Evolutionary conservation across 2,113 vertebrate species (phyloP).

Genomic region (Dromas ardeola): DNA sequence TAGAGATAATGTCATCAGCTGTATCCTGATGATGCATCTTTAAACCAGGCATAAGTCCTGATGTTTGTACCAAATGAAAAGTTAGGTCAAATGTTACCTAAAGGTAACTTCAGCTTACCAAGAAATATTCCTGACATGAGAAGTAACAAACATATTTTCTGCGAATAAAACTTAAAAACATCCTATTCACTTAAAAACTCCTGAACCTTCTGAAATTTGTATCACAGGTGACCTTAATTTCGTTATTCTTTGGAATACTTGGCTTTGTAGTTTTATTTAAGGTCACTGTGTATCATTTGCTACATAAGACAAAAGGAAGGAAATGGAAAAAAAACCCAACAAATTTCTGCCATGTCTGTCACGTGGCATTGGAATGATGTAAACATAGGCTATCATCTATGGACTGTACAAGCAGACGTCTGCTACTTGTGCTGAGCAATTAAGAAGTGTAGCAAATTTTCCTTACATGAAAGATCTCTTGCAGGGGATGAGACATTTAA

Average conservation of each 20-base stretch:
- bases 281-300: background rate
- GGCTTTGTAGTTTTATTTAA: background rate
- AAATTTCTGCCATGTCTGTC: background rate
- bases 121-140: background rate
- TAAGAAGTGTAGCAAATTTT: background rate
- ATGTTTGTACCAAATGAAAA: background rate
- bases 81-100: background rate
- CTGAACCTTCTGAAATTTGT: background rate
- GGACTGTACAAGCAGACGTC: background rate
- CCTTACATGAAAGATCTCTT: background rate
- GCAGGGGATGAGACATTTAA: background rate
- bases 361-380: background rate
- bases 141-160: background rate
- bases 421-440: background rate
- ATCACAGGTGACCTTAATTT: background rate
- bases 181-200: background rate
- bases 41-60: background rate
- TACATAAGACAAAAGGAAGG: background rate
- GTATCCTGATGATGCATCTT: background rate
- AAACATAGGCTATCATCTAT: background rate
- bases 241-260: background rate
- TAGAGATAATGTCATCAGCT: background rate
- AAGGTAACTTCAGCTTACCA: background rate
- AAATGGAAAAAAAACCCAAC: background rate
- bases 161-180: background rate